Percentiles rank a stretch among this genome's conserved stretches.
Evolutionary conservation across 2,888 invertebrate genomes (phyloP).

Genomic region (Cataglyphis albicans): DNA sequence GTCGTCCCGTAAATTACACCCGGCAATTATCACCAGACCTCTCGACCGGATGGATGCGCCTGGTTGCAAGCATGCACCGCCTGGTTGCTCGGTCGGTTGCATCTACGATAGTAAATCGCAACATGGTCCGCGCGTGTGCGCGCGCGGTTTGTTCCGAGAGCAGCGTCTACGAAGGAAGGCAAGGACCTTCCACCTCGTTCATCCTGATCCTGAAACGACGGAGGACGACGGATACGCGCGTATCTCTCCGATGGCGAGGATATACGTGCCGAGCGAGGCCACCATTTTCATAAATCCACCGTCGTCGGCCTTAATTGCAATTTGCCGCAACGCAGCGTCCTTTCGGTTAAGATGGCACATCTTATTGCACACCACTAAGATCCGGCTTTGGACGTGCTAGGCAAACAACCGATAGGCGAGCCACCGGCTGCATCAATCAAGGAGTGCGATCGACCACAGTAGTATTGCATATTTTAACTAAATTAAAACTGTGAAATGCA

Average conservation of each 20-base stretch:
- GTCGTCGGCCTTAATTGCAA: slow-evolving; percentile 80
- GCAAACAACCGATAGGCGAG: slow-evolving; percentile 19
- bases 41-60: slow-evolving; percentile 46
- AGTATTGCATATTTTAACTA: slow-evolving; percentile 6
- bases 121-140: slow-evolving; percentile 14
- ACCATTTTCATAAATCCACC: slow-evolving; percentile 78
- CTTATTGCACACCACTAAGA: slow-evolving; percentile 67
- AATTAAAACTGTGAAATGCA: slow-evolving; percentile 1
- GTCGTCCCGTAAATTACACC: slow-evolving; percentile 33
- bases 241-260: slow-evolving; percentile 29
- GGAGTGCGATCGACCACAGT: background rate
- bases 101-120: slow-evolving; percentile 48
- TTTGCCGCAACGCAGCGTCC: slow-evolving; percentile 72
- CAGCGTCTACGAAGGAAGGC: slow-evolving; percentile 10
- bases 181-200: slow-evolving; percentile 47
- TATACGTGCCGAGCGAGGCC: slow-evolving; percentile 43
- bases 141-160: background rate
- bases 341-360: slow-evolving; percentile 65
- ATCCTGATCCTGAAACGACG: slow-evolving; percentile 38
- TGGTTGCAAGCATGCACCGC: slow-evolving; percentile 18
- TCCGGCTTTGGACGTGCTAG: slow-evolving; percentile 13
- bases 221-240: slow-evolving; percentile 29
- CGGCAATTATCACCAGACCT: slow-evolving; percentile 44
- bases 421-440: slow-evolving; percentile 18
- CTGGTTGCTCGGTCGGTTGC: slow-evolving; percentile 32